Base-by-base conservation (phyloP, 2,113 vertebrate genomes). In the Pavo muticus region DNA sequence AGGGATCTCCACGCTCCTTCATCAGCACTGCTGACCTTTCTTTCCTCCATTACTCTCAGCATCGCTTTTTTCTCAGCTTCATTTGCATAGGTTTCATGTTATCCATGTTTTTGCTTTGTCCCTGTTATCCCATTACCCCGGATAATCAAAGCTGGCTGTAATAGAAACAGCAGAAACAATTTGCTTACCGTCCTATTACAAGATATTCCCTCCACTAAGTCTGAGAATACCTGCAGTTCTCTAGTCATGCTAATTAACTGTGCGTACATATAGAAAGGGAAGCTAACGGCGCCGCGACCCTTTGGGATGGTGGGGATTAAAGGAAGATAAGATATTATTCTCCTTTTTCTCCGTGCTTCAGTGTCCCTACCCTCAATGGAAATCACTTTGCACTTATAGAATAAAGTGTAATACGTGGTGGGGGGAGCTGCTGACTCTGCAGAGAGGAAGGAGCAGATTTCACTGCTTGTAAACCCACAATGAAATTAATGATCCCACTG, bases 91-190 rank as follows among this genome's bases (percentile, higher is more conserved):
- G 69, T 93, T 94, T 91, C 79, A 77, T 84, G 96, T 90, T 91
- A 77, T 86, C 86, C 76, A 4, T 84, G 90, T 88, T 96, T 95
- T 94, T 84, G 65, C 92, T 96, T 96, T 95, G 88, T 96, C 86
- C 94, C 92, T 94, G 83, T 96, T 96, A 96, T 94, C 95, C 94
- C 88, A 96, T 96, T 96, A 94, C 88, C 83, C 92, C 68, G 90
- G 95, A 74, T 96, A 96, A 96, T 96, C 96, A 90, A 96, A 96
- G 90, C 16, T 88, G 86, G 72, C 90, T 95, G 88, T 95, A 97
- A 95, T 74, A 84, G 93, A 94, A 94, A 70, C 82, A 85, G 82
- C 93, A 90, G 93, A 97, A 96, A 95, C 90, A 93, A 95, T 95
- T 95, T 91, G 95, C 93, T 95, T 96, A 95, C 94, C 69, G 75